A percentile compares a stretch with the other conserved stretches of the same genome.
phyloP scores from a whole-genome alignment of 2,797 vertebrate genomes.

The Melanotaenia maccullochi region DNA sequence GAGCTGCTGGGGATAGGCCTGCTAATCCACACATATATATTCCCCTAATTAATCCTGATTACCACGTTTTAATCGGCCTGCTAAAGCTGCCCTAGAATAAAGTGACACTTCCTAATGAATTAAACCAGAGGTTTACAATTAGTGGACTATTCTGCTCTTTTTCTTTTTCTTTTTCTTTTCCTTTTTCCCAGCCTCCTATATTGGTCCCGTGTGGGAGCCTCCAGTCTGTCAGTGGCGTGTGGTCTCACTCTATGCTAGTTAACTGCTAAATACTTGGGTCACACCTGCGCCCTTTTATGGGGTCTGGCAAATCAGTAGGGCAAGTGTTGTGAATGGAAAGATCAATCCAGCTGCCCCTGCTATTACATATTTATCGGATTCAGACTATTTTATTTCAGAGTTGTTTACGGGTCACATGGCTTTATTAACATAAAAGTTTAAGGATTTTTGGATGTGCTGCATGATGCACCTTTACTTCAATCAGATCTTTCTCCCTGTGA shows the following conservation, averaged over 20 bases:
- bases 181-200: constrained; percentile 34
- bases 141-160: constrained; percentile 55
- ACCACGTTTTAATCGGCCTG: constrained; percentile 82
- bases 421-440: neutral
- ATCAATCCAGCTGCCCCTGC: constrained; percentile 45
- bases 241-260: constrained; percentile 75
- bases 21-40: constrained; percentile 84
- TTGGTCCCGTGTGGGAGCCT: constrained; percentile 63
- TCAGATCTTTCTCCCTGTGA: neutral
- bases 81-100: constrained; percentile 77
- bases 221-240: constrained; percentile 74
- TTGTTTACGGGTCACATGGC: neutral
- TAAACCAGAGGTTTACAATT: constrained; percentile 77
- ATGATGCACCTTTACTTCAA: constrained; percentile 4
- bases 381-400: constrained; percentile 15
- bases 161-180: constrained; percentile 25
- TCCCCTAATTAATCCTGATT: constrained; percentile 86
- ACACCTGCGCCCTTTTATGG: constrained; percentile 80
- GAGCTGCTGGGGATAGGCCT: constrained; percentile 64
- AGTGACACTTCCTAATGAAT: constrained; percentile 86
- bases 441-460: neutral
- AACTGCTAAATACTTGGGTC: constrained; percentile 77
- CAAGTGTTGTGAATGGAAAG: constrained; percentile 57
- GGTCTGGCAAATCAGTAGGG: constrained; percentile 70
- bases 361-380: constrained; percentile 43